Base-by-base conservation (phyloP, 2,888 invertebrate species). In the Dione juno region DNA sequence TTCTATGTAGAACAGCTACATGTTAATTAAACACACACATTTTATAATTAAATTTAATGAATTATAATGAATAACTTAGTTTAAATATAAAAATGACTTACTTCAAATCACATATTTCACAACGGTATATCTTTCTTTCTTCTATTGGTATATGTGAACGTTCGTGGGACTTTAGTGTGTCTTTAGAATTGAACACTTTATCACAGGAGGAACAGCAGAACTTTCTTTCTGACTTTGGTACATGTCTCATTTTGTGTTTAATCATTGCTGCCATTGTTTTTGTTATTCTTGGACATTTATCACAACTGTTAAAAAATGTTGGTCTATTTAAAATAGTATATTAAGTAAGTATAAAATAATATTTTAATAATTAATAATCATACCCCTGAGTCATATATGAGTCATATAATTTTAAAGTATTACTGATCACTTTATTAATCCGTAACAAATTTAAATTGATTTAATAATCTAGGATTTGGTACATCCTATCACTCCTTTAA, bases 91-190 rank as follows among this genome's bases (percentile, higher is more conserved):
- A 11, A 48, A 53, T 59, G 28, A 88, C 93, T 90, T 83, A 94
- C 94, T 91, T 94, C 74, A 93, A 83, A 76, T 91, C 87, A 76
- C 94, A 94, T 58, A 90, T 82, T 61, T 89, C 90, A 78, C 94
- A 94, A 13, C 88, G 88, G 77, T 90, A 93, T 75, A 92, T 88
- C 80, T 93, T 93, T 73, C 94, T 85, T 74, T 93, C 91, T 75
- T 94, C 93, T 77, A 93, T 88, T 0, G 94, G 94, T 81, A 94
- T 89, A 77, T 94, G 94, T 1, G 93, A 92, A 76, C 84, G 85
- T 77, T 90, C 90, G 61, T 94, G 94, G 16, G 94, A 94, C 80
- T 92, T 92, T 65, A 94, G 79, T 14, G 89, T 84, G 64, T 94
- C 93, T 75, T 92, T 93, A 48, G 89, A 85, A 75, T 84, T 89